Base-by-base conservation (phyloP, 1,140 invertebrate genomes). In the Eupristina koningsbergeri region DNA sequence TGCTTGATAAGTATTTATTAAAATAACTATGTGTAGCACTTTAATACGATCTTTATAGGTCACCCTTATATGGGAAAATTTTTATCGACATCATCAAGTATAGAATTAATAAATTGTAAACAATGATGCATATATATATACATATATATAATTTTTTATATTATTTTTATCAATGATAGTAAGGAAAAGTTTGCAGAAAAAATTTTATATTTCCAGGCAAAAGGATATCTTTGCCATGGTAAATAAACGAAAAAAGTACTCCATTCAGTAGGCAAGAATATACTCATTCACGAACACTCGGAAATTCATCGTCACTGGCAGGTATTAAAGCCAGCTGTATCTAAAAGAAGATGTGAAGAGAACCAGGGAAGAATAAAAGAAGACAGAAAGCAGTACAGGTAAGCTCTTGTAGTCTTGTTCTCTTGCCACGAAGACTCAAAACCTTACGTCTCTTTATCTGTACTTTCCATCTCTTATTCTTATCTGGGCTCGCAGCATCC, bases 361-460 rank as follows among this genome's bases (percentile, higher is more conserved):
- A 77, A 19, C 71, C 11, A 17, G 61, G 45, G 76, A 81, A 61
- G 82, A 84, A 31, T 53, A 53, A 81, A 58, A 84, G 67, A 81
- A 69, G 84, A 75, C 82, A 85, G 86, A 89, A 88, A 89, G 88
- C 86, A 64, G 77, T 85, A 74, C 29, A 86, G 84, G 82, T 84
- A 87, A 87, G 76, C 78, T 81, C 39, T 73, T 50, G 31, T 39
- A 36, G 67, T 71, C 61, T 85, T 86, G 81, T 86, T 86, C 69
- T 73, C 53, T 74, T 74, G 26, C 34, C 39, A 34, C 41, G 7
- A 73, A 58, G 11, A 45, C 3, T 36, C 3, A 5, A 0, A 76
- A 36, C 64, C 39, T 39, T 53, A n/a, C 22, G 9, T 45, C 22
- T 45, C 22, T n/a, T 39, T 47, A 22, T 47, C 22, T 47, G 7